Conservation (phyloP, 2,888 invertebrate species). For the Sinelater perroti region DNA sequence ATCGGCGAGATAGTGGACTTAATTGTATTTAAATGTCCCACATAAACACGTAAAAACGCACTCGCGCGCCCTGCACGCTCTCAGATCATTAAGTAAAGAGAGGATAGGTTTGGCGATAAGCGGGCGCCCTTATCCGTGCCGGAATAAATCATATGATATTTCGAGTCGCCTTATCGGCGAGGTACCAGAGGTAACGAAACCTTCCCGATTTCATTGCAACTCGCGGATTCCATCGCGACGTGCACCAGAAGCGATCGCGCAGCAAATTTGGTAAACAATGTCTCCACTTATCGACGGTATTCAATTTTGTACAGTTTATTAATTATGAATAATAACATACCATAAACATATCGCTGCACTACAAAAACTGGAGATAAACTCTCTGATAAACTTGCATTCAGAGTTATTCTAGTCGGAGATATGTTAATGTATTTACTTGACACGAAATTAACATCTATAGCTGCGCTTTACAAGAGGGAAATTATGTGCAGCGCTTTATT, state of each 20-base stretch:
- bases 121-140: slow-evolving; percentile 20
- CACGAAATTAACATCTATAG: slow-evolving; percentile 2
- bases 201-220: slow-evolving; percentile 7
- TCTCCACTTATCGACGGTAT: too few species aligned
- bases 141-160: slow-evolving; percentile 24
- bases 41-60: too few species aligned
- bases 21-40: slow-evolving; percentile 35
- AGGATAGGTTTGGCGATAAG: slow-evolving; percentile 36
- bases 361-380: slow-evolving; percentile 12
- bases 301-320: slow-evolving; percentile 3
- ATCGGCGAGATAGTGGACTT: slow-evolving; percentile 25
- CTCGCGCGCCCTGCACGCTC: too few species aligned
- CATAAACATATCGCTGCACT: slow-evolving; percentile 1
- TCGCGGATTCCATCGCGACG: too few species aligned
- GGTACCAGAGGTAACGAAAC: slow-evolving; percentile 10
- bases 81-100: slow-evolving; percentile 36
- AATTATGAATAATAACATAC: slow-evolving; percentile 1
- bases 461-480: too few species aligned
- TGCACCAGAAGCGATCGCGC: too few species aligned
- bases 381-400: slow-evolving; percentile 11
- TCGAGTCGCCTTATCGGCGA: slow-evolving; percentile 24
- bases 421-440: slow-evolving; percentile 15
- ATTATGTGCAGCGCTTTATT: too few species aligned
- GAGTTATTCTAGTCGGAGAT: slow-evolving; percentile 9
- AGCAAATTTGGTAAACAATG: too few species aligned